These are phyloP conservation scores for Clarias pachynema DNA, from an alignment of 2,797 vertebrate species.

Conservation along the genomic window DNA sequence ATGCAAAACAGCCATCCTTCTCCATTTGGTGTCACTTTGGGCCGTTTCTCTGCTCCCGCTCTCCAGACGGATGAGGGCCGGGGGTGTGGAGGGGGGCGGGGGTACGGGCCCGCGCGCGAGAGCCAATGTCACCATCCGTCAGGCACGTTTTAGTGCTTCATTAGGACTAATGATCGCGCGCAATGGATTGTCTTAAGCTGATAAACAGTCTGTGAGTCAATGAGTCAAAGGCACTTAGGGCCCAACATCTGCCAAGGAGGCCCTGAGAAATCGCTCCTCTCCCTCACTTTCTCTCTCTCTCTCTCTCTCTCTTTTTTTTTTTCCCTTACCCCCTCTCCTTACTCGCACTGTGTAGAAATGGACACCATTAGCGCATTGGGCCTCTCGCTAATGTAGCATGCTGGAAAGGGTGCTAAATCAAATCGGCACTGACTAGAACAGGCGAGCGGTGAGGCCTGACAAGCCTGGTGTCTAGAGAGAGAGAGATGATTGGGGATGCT, in stretches of 20 bases:
- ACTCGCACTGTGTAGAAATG: constrained; percentile 21
- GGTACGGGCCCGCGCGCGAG: constrained; percentile 60
- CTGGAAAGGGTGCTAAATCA: constrained; percentile 51
- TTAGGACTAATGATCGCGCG: constrained; percentile 76
- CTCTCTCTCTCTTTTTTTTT: background rate
- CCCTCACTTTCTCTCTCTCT: constrained; percentile 10
- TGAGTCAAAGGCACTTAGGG: constrained; percentile 76
- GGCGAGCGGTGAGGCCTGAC: constrained; percentile 17
- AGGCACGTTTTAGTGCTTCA: constrained; percentile 75
- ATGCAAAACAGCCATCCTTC: constrained; percentile 70
- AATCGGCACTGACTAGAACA: constrained; percentile 42
- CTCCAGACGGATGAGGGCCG: constrained; percentile 56
- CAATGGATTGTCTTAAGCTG: constrained; percentile 75
- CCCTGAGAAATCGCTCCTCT: constrained; percentile 53
- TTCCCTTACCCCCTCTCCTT: background rate
- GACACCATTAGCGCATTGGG: constrained; percentile 45
- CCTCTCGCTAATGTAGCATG: constrained; percentile 51
- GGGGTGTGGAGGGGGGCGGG: constrained; percentile 50
- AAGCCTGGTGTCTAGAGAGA: background rate
- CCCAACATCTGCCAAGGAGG: constrained; percentile 66
- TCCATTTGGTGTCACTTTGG: constrained; percentile 73
- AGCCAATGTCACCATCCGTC: constrained; percentile 79
- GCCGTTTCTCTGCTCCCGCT: constrained; percentile 63
- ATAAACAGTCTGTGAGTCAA: constrained; percentile 85
- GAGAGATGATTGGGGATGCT: background rate